phyloP scores from a whole-genome alignment of 2,113 vertebrate genomes.

The Rhizomys pruinosus region DNA sequence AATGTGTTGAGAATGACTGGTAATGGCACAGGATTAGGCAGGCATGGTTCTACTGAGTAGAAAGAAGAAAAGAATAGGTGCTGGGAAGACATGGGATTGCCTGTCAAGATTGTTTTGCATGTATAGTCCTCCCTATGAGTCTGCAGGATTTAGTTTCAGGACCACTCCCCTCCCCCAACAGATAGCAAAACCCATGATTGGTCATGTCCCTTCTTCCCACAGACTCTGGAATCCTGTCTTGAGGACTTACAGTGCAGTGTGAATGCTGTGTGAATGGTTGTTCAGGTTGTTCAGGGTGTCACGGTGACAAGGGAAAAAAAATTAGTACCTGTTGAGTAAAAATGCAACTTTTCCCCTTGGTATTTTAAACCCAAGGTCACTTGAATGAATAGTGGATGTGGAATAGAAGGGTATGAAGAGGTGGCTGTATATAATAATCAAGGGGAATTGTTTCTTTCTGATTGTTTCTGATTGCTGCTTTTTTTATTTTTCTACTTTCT shows the following conservation, averaged over 20 bases:
- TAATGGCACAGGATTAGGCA: neutral
- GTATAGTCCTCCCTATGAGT: no score
- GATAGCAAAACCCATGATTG: neutral
- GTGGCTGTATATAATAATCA: neutral
- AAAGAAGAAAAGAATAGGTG: fast-evolving
- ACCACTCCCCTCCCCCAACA: neutral
- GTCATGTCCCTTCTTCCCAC: neutral
- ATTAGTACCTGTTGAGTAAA: neutral
- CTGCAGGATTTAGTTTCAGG: neutral
- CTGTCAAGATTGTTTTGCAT: neutral
- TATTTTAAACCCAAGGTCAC: neutral
- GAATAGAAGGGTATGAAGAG: neutral
- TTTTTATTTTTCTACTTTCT: neutral
- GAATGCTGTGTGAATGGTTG: neutral
- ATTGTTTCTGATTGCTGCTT: neutral
- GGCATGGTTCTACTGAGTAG: neutral
- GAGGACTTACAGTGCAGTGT: neutral
- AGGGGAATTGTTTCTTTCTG: fast-evolving
- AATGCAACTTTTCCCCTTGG: neutral
- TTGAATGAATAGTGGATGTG: neutral
- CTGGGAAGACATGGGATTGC: neutral
- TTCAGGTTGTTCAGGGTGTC: neutral
- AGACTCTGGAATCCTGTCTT: neutral
- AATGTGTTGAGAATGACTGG: neutral
- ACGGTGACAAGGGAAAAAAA: neutral